Evolutionary conservation across 1,140 invertebrate species (phyloP), one percentile per base, ranked within the genome.

Genomic region (Polyergus mexicanus): DNA sequence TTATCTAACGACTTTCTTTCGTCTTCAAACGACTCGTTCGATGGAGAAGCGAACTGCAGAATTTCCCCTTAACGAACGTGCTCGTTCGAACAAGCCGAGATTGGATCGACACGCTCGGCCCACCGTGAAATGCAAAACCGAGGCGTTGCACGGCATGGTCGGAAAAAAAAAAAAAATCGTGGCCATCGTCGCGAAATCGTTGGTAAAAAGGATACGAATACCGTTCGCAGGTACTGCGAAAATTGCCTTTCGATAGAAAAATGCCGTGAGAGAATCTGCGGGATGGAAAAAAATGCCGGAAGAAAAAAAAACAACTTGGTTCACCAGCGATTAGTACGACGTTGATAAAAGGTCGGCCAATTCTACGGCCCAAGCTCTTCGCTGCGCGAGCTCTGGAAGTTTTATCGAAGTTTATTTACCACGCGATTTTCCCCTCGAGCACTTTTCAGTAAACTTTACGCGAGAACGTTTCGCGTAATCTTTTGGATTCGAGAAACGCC

Each of bases 331-430:
- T 85, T 6, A 8, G 16, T 19, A 47, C 19, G 7, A 75, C 32
- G 71, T 63, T 75, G 78, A 74, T 84, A 56, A 60, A 60, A 19
- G 19, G 19, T 32, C 19, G 19, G 8, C n/a, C 71, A 54, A 51
- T 88, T 58, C 84, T 75, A 25, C 38, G 28, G 16, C 47, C 11
- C 32, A 56, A 86, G n/a, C 76, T 85, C 38, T 54, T 38, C 54
- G 19, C 1, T 22, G 44, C 22, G 16, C 25, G 60, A 22, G 19
- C 19, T 66, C 76, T 3, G 22, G 38, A 83, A 90, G 86, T 89
- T 91, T 85, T 88, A 91, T 89, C 89, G 88, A 91, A 91, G 77
- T 91, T 90, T 87, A 86, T 83, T 77, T 63, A 63, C 63, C 19
- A 63, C 38, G 13, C 60, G 38, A 13, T 84, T 76, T 51, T 66